Evolutionary conservation across 1,140 invertebrate species (phyloP).

Genomic region (Neodiprion pinetum): DNA sequence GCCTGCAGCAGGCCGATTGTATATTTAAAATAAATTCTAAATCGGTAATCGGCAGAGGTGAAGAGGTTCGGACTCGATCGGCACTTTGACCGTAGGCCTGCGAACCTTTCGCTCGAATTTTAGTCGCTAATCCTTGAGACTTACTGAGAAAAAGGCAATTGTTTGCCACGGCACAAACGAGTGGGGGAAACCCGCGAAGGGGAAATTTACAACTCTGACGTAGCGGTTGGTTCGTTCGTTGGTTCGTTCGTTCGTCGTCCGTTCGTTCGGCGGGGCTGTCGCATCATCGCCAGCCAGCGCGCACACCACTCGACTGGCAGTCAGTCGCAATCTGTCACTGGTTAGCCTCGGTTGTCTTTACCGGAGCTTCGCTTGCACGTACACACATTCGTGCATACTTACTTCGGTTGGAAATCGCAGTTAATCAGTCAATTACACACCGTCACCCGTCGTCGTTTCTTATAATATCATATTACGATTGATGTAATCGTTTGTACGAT

Average conservation of each 20-base stretch:
- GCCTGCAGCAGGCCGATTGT: no score
- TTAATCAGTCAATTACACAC: background rate
- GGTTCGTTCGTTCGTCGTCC: no score
- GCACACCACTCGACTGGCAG: background rate
- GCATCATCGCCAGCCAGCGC: background rate
- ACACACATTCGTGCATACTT: background rate
- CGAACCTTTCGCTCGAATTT: background rate
- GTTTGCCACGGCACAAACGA: background rate
- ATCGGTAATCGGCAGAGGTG: no score
- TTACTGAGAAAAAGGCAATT: slow-evolving; percentile 5
- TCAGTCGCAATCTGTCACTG: slow-evolving; percentile 2
- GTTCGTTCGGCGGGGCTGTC: background rate
- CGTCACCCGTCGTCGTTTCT: no score
- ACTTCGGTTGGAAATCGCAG: background rate
- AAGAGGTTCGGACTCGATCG: no score
- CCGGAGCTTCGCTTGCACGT: no score
- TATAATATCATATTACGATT: no score
- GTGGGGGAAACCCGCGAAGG: background rate
- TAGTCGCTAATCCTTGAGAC: background rate
- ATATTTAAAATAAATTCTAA: no score
- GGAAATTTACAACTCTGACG: background rate
- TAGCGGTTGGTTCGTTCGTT: background rate
- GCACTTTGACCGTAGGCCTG: background rate
- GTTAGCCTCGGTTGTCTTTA: background rate
- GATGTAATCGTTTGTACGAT: no score